These are phyloP conservation scores for Nibea coibor DNA, from an alignment of 2,113 vertebrate species.

Conservation along the genomic window DNA sequence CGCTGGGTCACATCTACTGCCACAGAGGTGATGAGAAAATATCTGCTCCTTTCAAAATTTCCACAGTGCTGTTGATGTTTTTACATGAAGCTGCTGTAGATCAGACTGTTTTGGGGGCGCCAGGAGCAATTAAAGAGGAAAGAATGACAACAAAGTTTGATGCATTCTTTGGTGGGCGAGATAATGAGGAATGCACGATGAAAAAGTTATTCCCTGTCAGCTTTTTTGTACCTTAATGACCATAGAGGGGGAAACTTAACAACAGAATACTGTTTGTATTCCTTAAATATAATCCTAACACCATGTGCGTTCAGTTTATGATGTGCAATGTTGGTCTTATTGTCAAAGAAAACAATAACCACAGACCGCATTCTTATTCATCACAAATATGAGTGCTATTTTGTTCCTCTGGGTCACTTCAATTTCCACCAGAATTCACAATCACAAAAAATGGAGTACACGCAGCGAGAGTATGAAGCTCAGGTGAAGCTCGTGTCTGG, in stretches of 20 bases:
- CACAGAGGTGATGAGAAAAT: neutral
- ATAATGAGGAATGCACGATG: constrained; percentile 19
- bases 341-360: neutral
- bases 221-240: neutral
- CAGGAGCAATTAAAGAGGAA: neutral
- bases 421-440: neutral
- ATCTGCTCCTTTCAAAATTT: neutral
- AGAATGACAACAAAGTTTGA: constrained; percentile 1
- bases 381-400: neutral
- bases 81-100: neutral
- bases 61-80: neutral
- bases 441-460: neutral
- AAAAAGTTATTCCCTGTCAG: neutral
- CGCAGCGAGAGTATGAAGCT: neutral
- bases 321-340: neutral
- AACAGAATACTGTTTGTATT: neutral
- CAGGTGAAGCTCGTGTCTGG: neutral
- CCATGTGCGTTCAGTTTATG: neutral
- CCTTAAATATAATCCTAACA: constrained; percentile 2
- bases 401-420: neutral
- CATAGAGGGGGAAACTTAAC: neutral
- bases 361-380: neutral
- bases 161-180: neutral
- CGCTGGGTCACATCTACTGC: constrained; percentile 1
- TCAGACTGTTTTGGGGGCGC: neutral